Conservation (phyloP, 2,113 vertebrate genomes). For the Morone saxatilis region DNA sequence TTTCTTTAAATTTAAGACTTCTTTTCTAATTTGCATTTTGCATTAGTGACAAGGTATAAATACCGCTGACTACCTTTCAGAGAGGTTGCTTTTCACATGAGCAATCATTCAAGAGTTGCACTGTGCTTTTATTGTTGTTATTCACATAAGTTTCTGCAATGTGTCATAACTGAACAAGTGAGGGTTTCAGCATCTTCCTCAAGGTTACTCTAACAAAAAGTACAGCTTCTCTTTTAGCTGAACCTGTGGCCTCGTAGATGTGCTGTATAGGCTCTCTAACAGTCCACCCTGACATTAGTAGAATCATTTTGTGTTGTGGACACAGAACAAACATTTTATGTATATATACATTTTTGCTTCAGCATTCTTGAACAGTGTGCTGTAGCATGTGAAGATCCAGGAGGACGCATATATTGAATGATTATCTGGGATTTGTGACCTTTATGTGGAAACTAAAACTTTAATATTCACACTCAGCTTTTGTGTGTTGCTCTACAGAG, state of each 20-base stretch:
- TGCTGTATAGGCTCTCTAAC: no score
- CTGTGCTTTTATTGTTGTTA: neutral
- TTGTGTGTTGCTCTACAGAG: neutral
- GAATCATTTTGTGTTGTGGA: neutral
- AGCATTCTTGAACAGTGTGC: no score
- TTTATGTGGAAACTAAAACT: neutral
- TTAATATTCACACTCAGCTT: neutral
- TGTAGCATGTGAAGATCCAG: no score
- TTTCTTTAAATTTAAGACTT: neutral
- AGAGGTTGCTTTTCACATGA: neutral
- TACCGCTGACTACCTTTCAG: neutral
- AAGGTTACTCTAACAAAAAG: no score
- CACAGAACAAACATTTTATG: neutral
- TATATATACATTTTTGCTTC: no score
- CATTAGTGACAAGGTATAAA: neutral
- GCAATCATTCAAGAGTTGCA: neutral
- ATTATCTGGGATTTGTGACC: neutral
- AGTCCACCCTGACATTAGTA: neutral
- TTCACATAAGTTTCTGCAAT: no score
- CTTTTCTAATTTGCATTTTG: neutral
- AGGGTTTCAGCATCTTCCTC: no score
- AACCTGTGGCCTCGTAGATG: no score
- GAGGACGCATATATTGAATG: no score
- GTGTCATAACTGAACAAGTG: no score
- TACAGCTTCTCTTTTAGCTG: no score